Evolutionary conservation across 1,140 invertebrate genomes (phyloP).

Genomic region (Drosophila obscura): DNA sequence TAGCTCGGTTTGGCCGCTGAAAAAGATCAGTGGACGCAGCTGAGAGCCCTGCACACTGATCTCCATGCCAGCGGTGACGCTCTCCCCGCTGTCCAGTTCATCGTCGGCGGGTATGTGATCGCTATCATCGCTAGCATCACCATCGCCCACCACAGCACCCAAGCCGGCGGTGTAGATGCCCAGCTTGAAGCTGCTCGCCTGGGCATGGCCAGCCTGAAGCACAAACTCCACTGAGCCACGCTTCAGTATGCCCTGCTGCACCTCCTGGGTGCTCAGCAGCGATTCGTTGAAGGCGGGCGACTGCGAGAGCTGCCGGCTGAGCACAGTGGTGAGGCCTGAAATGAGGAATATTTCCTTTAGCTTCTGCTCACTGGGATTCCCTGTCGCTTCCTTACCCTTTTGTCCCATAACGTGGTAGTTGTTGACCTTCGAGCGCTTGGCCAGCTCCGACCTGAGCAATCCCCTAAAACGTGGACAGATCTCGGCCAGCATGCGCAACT

Average conservation of each 20-base stretch:
- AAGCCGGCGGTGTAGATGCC: constrained; percentile 93
- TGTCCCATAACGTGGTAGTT: constrained; percentile 89
- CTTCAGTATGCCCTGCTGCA: constrained; percentile 89
- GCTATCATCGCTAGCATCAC: constrained; percentile 84
- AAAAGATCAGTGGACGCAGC: constrained; percentile 93
- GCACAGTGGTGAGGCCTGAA: constrained; percentile 88
- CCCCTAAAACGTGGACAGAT: constrained; percentile 84
- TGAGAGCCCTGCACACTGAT: constrained; percentile 91
- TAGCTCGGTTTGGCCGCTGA: constrained; percentile 92
- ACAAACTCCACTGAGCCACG: constrained; percentile 90
- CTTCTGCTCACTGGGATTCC: no score
- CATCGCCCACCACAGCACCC: constrained; percentile 86
- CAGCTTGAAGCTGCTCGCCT: constrained; percentile 86
- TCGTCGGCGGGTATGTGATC: constrained; percentile 85
- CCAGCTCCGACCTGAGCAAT: constrained; percentile 83
- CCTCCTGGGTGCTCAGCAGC: constrained; percentile 90
- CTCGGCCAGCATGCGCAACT: constrained; percentile 86
- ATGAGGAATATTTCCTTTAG: background rate
- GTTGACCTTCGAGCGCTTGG: constrained; percentile 84
- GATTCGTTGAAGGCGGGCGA: constrained; percentile 88
- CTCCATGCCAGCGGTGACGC: constrained; percentile 93
- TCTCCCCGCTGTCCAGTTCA: constrained; percentile 84
- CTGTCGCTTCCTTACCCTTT: constrained; percentile 82
- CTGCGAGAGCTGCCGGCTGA: constrained; percentile 86
- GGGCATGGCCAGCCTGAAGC: constrained; percentile 85